A percentile compares a stretch with the other conserved stretches of the same genome.
Conservation (phyloP, 2,113 vertebrate genomes). For the Heptranchias perlo region DNA sequence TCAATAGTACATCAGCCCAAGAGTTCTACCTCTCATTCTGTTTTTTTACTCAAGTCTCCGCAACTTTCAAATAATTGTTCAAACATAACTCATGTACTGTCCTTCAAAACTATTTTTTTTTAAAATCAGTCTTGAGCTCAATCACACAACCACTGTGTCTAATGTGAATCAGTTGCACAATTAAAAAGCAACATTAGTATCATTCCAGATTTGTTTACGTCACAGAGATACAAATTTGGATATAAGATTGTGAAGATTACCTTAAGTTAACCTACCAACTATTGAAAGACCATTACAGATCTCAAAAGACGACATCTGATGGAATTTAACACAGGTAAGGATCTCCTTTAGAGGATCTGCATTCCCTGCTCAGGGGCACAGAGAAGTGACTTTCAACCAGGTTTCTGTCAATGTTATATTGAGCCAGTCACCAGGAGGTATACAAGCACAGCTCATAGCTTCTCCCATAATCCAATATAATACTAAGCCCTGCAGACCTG, state of each 20-base stretch:
- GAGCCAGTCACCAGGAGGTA: background rate
- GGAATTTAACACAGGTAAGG: background rate
- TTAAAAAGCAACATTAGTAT: background rate
- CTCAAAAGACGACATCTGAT: background rate
- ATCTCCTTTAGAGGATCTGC: background rate
- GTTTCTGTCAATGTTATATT: too few relatives aligned
- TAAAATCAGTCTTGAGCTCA: background rate
- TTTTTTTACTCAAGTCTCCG: background rate
- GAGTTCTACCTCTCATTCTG: background rate
- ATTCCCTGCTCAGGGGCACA: too few relatives aligned
- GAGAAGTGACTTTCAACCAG: too few relatives aligned
- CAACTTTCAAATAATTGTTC: background rate
- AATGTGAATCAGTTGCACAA: background rate
- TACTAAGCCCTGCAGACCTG: too few relatives aligned
- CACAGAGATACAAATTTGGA: background rate
- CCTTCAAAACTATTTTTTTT: background rate
- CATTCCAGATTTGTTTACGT: background rate
- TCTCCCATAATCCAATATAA: too few relatives aligned
- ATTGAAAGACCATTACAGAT: background rate
- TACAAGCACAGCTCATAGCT: background rate
- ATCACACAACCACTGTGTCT: background rate
- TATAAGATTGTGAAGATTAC: background rate
- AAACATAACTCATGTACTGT: background rate
- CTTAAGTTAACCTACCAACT: background rate
- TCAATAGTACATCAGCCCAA: background rate